Evolutionary conservation across 2,797 vertebrate genomes (phyloP), one percentile per base, ranked within the genome.

Genomic region (Sebastes itinus): DNA sequence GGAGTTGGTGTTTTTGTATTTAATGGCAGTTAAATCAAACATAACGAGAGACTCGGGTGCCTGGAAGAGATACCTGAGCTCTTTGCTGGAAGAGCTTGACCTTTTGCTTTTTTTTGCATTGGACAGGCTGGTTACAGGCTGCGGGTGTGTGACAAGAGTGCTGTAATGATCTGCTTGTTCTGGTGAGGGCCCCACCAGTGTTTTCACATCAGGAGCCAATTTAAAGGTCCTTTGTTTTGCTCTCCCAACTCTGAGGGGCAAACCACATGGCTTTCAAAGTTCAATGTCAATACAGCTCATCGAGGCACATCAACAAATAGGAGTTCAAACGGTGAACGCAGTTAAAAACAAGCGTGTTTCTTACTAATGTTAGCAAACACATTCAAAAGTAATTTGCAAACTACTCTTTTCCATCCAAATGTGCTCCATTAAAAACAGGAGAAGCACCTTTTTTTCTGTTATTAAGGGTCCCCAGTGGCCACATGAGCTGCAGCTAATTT

Each of bases 131-230:
- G 93, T 96, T 95, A 95, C 92, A 85, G 92, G 91, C 96, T 95
- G 94, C 92, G 90, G 94, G 92, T 92, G 94, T 95, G 94, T 95
- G 94, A 94, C 90, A 91, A 94, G 94, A 95, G 94, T 88, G 94
- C 92, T 93, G 95, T 97, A 97, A 97, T 96, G 95, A 96, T 96
- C 93, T 95, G 95, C 96, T 96, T 95, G 95, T 97, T 96, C 96
- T 96, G 97, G 92, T 93, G 95, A 96, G 95, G 96, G 96, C 94
- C 95, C 96, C 96, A 91, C 94, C 95, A 94, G 94, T 96, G 96
- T 97, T 97, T 97, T 97, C 96, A 97, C 96, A 97, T 97, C 96
- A 97, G 95, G 96, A 97, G 97, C 95, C 95, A 97, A 97, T 98
- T 97, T 97, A 97, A 95, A 96, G 95, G 91, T 94, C 96, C 72